Evolutionary conservation across 2,797 vertebrate species (phyloP).

Genomic region (Tadarida brasiliensis): DNA sequence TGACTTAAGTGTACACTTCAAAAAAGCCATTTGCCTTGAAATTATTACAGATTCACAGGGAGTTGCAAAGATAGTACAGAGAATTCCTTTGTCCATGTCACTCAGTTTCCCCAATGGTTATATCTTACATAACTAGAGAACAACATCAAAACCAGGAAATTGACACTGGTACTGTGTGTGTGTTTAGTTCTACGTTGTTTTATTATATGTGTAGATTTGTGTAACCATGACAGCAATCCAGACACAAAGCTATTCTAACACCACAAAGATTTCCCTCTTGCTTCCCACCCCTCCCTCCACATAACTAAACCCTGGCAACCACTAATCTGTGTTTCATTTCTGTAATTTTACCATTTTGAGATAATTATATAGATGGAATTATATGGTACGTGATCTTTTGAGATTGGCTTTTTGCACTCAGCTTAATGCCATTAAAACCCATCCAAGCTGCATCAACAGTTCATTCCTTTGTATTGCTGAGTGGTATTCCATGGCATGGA

Average conservation of each 20-base stretch:
- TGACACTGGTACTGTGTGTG: background rate
- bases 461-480: background rate
- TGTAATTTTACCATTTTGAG: constrained; percentile 19
- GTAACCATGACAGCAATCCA: background rate
- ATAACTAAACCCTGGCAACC: background rate
- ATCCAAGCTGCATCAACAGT: background rate
- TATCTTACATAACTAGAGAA: background rate
- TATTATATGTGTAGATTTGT: background rate
- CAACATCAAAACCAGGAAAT: background rate
- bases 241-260: background rate
- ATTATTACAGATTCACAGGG: background rate
- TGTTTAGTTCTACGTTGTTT: background rate
- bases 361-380: background rate
- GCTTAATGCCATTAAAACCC: background rate
- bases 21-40: background rate
- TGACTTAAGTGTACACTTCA: background rate
- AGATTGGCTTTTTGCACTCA: background rate
- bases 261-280: background rate
- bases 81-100: background rate
- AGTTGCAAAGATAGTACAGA: background rate
- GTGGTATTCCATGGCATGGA: background rate
- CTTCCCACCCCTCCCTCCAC: background rate
- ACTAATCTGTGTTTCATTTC: background rate
- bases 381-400: background rate
- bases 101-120: background rate